Conservation (phyloP, 2,888 invertebrate genomes). For the Thalpophila matura region DNA sequence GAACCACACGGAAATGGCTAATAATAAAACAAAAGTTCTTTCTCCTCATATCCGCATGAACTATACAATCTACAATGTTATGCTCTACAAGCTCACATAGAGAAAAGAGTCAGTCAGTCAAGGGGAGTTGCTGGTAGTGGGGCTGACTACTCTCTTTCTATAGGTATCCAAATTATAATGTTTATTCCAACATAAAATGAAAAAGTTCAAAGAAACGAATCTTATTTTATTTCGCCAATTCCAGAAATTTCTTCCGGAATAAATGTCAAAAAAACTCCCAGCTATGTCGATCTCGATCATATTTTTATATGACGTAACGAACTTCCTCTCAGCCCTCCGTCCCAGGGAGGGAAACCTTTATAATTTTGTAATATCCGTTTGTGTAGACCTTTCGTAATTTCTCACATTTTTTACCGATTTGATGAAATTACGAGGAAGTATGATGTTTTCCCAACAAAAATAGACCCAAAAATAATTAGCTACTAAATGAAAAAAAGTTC, state of each 20-base stretch:
- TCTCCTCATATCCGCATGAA: too few species aligned
- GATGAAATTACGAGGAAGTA: slow-evolving; percentile 33
- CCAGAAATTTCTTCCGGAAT: slow-evolving; percentile 16
- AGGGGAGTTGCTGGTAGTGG: too few species aligned
- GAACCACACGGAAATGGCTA: too few species aligned
- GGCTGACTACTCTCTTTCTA: too few species aligned
- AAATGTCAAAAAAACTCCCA: slow-evolving; percentile 39
- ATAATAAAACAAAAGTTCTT: too few species aligned
- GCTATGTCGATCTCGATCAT: slow-evolving; percentile 42
- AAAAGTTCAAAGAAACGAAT: neutral
- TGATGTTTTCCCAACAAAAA: slow-evolving; percentile 35
- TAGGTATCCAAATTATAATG: too few species aligned
- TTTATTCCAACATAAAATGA: too few species aligned
- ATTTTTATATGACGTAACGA: slow-evolving; percentile 54
- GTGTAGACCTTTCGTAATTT: slow-evolving; percentile 52
- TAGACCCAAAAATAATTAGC: slow-evolving; percentile 12
- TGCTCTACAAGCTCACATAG: too few species aligned
- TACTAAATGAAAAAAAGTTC: slow-evolving; percentile 33
- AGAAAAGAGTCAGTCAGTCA: too few species aligned
- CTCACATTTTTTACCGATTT: slow-evolving; percentile 46
- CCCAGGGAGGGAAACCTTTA: slow-evolving; percentile 34
- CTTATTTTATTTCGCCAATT: slow-evolving; percentile 15
- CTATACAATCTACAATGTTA: too few species aligned
- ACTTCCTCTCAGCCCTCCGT: slow-evolving; percentile 39
- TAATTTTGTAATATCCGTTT: slow-evolving; percentile 58